phyloP scores from a whole-genome alignment of 2,797 vertebrate species.

The Sphenopsis melanotis region DNA sequence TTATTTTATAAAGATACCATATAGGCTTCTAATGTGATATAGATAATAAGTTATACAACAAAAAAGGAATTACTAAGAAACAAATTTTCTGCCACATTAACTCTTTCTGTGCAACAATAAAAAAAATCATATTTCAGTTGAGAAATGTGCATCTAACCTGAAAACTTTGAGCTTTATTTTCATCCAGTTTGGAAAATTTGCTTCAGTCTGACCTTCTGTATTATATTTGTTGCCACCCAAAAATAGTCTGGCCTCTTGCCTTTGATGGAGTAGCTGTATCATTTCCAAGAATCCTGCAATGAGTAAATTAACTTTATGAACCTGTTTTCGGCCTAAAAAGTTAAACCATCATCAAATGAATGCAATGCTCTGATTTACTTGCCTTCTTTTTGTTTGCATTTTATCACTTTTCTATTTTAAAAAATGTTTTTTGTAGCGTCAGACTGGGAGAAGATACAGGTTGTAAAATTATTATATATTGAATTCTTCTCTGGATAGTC shows the following conservation, averaged over 20 bases:
- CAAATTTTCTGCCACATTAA: conserved; percentile 13
- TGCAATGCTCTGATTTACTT: background rate
- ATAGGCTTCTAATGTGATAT: background rate
- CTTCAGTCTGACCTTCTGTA: background rate
- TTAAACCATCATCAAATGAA: background rate
- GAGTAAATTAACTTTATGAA: conserved; percentile 42
- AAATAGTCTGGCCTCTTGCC: background rate
- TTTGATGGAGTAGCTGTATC: conserved; percentile 6
- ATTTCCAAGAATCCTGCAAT: conserved; percentile 23
- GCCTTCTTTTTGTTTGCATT: background rate
- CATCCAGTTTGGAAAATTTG: background rate
- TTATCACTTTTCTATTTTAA: background rate
- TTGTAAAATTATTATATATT: background rate
- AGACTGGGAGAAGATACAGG: background rate
- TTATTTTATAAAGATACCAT: conserved; percentile 29
- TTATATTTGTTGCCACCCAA: background rate
- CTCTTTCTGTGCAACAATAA: background rate
- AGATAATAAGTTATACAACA: background rate
- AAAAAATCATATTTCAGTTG: background rate
- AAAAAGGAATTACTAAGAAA: conserved; percentile 13
- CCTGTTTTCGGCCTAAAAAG: conserved; percentile 43
- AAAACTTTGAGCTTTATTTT: background rate
- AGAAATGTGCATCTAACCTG: background rate
- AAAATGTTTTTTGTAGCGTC: background rate
- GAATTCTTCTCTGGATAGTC: background rate